Evolutionary conservation across 2,888 invertebrate genomes (phyloP).

Genomic region (Microctonus hyperodae): DNA sequence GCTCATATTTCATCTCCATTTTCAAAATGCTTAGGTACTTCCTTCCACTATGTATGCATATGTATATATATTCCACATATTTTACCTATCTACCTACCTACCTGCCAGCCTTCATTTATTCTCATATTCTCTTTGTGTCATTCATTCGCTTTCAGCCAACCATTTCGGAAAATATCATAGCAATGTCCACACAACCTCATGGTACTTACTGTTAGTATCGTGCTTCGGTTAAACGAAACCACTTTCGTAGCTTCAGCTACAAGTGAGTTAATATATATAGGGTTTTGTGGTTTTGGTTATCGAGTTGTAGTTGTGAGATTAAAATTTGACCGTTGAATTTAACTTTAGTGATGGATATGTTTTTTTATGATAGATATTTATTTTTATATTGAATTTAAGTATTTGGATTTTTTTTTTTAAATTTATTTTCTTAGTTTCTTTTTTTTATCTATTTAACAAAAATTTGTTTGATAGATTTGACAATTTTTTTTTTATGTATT

Average conservation of each 20-base stretch:
- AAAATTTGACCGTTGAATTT: no score
- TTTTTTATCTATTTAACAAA: no score
- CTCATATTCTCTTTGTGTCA: neutral
- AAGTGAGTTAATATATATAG: neutral
- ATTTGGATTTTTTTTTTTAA: no score
- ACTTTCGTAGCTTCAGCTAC: conserved; percentile 7
- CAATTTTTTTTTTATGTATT: no score
- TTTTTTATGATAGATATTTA: no score
- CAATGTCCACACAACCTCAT: neutral
- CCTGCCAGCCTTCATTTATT: no score
- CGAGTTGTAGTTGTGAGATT: neutral
- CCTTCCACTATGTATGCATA: no score
- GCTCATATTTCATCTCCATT: neutral
- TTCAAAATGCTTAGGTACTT: neutral
- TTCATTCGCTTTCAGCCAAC: neutral
- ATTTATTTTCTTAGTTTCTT: no score
- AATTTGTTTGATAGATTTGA: no score
- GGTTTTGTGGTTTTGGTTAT: neutral
- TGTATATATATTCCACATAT: neutral
- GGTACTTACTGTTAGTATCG: conserved; percentile 9
- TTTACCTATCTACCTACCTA: neutral
- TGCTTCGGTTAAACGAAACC: conserved; percentile 30
- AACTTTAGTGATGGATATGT: no score
- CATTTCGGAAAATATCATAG: neutral
- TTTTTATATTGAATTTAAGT: no score